phyloP scores from a whole-genome alignment of 2,797 vertebrate species.

The Galago senegalensis region DNA sequence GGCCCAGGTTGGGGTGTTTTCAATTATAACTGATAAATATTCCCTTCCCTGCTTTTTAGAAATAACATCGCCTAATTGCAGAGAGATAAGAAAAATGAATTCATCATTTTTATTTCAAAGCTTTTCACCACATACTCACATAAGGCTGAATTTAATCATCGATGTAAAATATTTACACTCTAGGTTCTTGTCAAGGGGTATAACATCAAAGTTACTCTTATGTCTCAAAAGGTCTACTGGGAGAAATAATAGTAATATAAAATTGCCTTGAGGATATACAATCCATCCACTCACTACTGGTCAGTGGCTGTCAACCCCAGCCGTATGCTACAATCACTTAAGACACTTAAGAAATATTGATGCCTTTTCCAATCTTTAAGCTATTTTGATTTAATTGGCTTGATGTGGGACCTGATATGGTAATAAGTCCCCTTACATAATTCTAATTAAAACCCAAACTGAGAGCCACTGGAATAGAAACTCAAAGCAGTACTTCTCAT shows the following conservation, averaged over 20 bases:
- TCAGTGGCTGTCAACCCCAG: background rate
- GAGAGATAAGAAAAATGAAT: background rate
- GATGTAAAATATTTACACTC: constrained; percentile 34
- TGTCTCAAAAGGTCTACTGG: background rate
- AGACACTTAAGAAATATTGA: background rate
- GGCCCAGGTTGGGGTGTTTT: background rate
- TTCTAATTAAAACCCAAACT: constrained; percentile 7
- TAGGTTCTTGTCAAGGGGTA: background rate
- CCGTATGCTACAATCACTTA: background rate
- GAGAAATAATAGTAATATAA: constrained; percentile 21
- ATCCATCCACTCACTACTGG: background rate
- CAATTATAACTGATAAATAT: constrained; percentile 30
- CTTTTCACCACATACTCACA: background rate
- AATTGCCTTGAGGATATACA: background rate
- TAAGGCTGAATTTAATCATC: background rate
- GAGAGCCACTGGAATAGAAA: background rate
- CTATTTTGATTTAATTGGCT: background rate
- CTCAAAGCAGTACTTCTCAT: background rate
- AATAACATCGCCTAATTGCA: constrained; percentile 42
- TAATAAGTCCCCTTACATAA: background rate
- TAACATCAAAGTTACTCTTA: constrained; percentile 22
- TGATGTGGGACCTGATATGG: background rate
- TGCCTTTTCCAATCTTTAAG: background rate
- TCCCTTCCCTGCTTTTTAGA: background rate
- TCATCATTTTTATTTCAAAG: constrained; percentile 57